Evolutionary conservation across 2,797 vertebrate genomes (phyloP).

Genomic region (Spheniscus humboldti): DNA sequence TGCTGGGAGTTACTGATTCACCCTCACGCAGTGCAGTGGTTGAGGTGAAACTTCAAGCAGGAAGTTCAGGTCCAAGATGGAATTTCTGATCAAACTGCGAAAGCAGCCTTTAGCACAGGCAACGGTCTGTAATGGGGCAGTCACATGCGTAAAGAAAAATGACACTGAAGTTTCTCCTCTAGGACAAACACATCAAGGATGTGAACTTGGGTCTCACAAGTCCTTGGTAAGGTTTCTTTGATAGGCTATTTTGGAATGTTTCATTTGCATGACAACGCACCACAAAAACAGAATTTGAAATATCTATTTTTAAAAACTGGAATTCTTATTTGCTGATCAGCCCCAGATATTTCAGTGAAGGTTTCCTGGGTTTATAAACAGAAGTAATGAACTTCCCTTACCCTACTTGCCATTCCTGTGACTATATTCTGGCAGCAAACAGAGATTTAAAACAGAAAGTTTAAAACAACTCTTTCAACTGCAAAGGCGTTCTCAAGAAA

Average conservation of each 20-base stretch:
- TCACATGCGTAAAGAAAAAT: neutral
- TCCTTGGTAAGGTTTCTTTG: neutral
- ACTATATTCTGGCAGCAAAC: neutral
- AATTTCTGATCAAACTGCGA: neutral
- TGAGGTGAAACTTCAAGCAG: neutral
- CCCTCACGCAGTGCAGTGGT: neutral
- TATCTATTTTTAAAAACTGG: neutral
- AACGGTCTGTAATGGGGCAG: fast-evolving
- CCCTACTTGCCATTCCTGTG: neutral
- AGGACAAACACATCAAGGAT: neutral
- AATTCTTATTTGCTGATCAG: neutral
- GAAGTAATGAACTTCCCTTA: neutral
- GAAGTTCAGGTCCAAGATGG: neutral
- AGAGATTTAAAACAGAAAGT: neutral
- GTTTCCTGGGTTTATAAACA: neutral
- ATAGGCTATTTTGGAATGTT: neutral
- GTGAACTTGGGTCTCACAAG: neutral
- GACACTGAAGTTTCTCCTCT: neutral
- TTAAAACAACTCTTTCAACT: neutral
- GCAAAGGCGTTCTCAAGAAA: neutral
- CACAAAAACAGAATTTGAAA: neutral
- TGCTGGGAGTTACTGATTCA: neutral
- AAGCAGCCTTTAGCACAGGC: neutral
- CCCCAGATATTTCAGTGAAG: neutral
- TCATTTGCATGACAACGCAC: neutral